Base-by-base conservation (phyloP, 35 echinoderm and acorn worm genomes). In the Apostichopus parvimensis region DNA sequence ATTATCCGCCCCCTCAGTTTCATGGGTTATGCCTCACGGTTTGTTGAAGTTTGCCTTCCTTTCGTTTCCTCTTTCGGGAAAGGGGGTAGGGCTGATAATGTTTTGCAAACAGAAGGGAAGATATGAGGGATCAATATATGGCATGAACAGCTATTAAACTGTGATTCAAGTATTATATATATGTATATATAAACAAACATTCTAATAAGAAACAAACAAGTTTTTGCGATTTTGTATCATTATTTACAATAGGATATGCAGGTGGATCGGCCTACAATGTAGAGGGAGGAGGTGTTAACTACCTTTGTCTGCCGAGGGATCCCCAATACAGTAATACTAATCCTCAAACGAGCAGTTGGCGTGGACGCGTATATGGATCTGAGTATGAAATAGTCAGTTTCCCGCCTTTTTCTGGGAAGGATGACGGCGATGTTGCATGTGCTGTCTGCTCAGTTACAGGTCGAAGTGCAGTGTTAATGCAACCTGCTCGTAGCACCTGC, bases 351-450 rank as follows among this genome's bases (percentile, higher is more conserved):
- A 57, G 28, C 71, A 17, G 54, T 9, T 87, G 23, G 55, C 80
- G 86, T 14, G 75, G 76, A 55, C n/a, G 6, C 12, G 26, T 94
- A 23, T 90, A 90, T 61, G 87, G 87, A 53, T 86, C 93, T 6
- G 93, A 94, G 61, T 94, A 86, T 57, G 79, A 94, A 60, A 78
- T 65, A 18, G 54, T 25, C 15, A 65, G 8, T 57, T 94, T 91
- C 89, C 21, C 12, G 53, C 89, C 89, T 11, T 91, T 77, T 0
- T 2, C 15, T 22, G 45, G 9, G 2, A 78, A 54, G 61, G 11
- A 94, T 17, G 66, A 94, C 62, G 53, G 72, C 17, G 92, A 89
- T 53, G 57, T 65, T 2, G 54, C 56, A 5, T 94, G 93, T 24
- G 87, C 87, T 9, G 77, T 94, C 15, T 94, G 93, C 64, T 77